Conservation (phyloP, 1,140 invertebrate species). For the Diachasma alloeum region DNA sequence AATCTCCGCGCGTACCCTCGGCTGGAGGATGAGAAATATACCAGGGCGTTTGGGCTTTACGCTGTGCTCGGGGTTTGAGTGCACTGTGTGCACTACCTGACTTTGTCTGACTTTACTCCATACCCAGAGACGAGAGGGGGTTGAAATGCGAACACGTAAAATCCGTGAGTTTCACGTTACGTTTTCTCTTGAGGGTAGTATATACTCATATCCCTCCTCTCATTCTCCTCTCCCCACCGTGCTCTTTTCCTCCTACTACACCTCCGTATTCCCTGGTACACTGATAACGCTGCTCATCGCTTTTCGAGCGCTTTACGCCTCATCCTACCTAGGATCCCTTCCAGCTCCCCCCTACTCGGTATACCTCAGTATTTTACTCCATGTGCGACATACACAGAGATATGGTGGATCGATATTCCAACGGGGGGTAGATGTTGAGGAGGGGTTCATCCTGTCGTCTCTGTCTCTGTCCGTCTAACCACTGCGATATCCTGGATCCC, state of each 20-base stretch:
- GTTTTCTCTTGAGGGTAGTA: conserved; percentile 7
- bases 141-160: conserved; percentile 11
- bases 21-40: background rate
- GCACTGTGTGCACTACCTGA: background rate
- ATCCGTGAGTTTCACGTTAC: conserved; percentile 7
- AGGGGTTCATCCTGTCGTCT: background rate
- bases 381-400: conserved; percentile 7
- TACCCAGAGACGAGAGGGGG: background rate
- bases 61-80: background rate
- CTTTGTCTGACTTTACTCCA: conserved; percentile 7
- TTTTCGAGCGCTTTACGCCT: conserved; percentile 11
- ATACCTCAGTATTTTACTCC: background rate
- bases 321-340: background rate
- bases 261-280: background rate
- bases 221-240: background rate
- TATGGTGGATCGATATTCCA: background rate
- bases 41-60: background rate
- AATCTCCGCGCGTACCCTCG: conserved; percentile 10
- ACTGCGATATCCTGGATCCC: background rate
- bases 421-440: background rate
- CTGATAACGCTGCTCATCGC: conserved; percentile 7
- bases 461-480: background rate
- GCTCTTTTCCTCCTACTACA: background rate
- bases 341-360: background rate
- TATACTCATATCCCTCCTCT: background rate